A percentile compares a stretch with the other conserved stretches of the same genome.
phyloP scores from a whole-genome alignment of 2,797 vertebrate genomes.

The Coracias cyanogaster region DNA sequence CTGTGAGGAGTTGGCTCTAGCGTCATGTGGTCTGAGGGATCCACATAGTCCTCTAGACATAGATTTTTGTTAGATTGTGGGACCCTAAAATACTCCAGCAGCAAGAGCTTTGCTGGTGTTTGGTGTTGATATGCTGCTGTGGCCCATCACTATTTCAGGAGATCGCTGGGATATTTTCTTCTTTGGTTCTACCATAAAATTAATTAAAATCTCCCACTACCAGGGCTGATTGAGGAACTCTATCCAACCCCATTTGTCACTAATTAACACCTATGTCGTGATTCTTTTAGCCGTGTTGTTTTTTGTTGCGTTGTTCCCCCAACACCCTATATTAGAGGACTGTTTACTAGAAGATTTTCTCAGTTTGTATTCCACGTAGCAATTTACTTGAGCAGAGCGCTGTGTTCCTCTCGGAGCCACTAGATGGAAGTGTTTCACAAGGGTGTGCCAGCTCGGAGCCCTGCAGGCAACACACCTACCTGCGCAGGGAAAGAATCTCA shows the following conservation, averaged over 20 bases:
- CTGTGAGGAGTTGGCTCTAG: not conserved
- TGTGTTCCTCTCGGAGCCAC: not conserved
- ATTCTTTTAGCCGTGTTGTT: not conserved
- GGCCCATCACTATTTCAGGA: not conserved
- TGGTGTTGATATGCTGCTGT: not conserved
- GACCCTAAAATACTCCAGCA: not conserved
- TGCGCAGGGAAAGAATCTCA: too few species aligned
- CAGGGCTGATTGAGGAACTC: not conserved
- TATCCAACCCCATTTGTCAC: rapidly evolving
- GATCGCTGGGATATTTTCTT: not conserved
- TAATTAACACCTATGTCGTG: rapidly evolving
- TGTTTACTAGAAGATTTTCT: not conserved
- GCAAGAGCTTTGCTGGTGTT: not conserved
- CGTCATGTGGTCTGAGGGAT: not conserved
- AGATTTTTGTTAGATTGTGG: not conserved
- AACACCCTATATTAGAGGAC: not conserved
- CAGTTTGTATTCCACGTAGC: rapidly evolving
- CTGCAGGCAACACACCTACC: not conserved
- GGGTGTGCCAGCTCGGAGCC: not conserved
- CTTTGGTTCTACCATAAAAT: not conserved
- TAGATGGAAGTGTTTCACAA: constrained; percentile 72
- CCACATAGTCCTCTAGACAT: not conserved
- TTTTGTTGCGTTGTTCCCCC: too few species aligned
- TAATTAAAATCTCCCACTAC: not conserved
- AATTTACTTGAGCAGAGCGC: not conserved